These are phyloP conservation scores for Acrocyrtus sp. DNA, from an alignment of 2,888 invertebrate genomes.

Conservation along the genomic window DNA sequence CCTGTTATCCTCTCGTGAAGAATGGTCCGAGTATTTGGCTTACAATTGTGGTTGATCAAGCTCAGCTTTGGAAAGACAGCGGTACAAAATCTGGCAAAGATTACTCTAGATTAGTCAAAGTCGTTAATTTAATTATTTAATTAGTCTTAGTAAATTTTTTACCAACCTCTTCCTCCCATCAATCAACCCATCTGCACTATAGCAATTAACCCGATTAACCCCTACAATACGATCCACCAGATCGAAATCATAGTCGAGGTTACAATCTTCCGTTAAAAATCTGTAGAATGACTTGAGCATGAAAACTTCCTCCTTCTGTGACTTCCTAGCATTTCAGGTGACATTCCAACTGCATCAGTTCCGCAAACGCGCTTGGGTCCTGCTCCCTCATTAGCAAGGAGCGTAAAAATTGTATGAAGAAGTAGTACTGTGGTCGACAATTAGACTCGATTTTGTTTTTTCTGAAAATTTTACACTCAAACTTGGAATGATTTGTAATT, in stretches of 20 bases:
- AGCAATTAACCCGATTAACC: slow-evolving; percentile 49
- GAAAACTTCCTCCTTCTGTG: slow-evolving; percentile 22
- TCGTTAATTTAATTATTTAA: background rate
- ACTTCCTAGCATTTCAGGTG: slow-evolving; percentile 29
- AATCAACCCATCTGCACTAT: slow-evolving; percentile 43
- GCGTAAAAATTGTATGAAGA: slow-evolving; percentile 47
- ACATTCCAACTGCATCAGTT: slow-evolving; percentile 43
- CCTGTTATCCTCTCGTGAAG: slow-evolving; percentile 33
- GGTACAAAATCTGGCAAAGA: slow-evolving; percentile 37
- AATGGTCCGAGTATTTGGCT: slow-evolving; percentile 48
- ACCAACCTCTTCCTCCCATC: slow-evolving; percentile 45
- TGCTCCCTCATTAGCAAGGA: slow-evolving; percentile 23
- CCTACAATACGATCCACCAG: slow-evolving; percentile 43
- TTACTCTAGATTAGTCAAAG: background rate
- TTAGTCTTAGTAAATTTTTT: background rate
- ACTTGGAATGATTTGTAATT: slow-evolving; percentile 32
- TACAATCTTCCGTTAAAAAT: slow-evolving; percentile 47
- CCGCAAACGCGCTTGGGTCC: slow-evolving; percentile 23
- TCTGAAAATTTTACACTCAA: slow-evolving; percentile 52
- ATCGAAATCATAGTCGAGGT: slow-evolving; percentile 32
- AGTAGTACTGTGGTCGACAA: slow-evolving; percentile 46
- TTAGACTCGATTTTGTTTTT: slow-evolving; percentile 33
- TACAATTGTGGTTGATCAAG: slow-evolving; percentile 50
- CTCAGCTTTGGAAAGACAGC: slow-evolving; percentile 44
- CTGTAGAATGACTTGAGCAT: slow-evolving; percentile 41